Conservation (phyloP, 2,113 vertebrate species). For the Sus scrofa region T2T-Sscrofa CM000812.6:263407501-263408000, state of each 20-base stretch:
- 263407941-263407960: too few relatives aligned
- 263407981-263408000: too few relatives aligned
- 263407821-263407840: conserved; percentile 36
- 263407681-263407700: background rate
- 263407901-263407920: too few relatives aligned
- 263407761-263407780: conserved; percentile 18
- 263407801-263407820: background rate
- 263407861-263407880: too few relatives aligned
- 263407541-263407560: background rate
- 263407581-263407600: background rate
- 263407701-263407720: background rate
- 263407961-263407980: too few relatives aligned
- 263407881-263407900: too few relatives aligned
- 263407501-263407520: background rate
- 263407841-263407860: too few relatives aligned
- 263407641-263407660: background rate
- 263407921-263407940: too few relatives aligned
- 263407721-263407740: background rate
- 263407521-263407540: conserved; percentile 20
- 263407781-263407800: background rate
- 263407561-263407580: background rate
- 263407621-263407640: background rate
- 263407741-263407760: background rate
- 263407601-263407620: background rate
- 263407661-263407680: background rate